phyloP scores from a whole-genome alignment of 2,888 invertebrate species.

The Lithosia quadra region DNA sequence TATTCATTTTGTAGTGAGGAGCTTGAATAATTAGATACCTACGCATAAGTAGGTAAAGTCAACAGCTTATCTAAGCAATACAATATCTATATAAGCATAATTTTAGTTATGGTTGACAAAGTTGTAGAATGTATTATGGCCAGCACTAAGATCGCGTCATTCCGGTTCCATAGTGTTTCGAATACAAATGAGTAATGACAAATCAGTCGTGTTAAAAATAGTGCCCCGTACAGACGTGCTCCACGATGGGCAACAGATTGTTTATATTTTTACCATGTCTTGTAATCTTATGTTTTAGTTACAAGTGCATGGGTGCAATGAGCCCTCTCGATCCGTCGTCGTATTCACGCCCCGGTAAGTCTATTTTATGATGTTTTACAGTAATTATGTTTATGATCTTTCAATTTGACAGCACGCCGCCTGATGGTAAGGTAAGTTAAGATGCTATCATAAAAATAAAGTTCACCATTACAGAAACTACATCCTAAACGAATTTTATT shows the following conservation, averaged over 20 bases:
- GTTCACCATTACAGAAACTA: no score
- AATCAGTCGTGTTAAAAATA: slow-evolving; percentile 20
- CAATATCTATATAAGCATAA: no score
- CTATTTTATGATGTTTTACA: no score
- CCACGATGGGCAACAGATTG: slow-evolving; percentile 39
- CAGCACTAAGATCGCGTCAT: not conserved
- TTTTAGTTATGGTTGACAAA: no score
- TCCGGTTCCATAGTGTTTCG: not conserved
- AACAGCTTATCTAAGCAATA: not conserved
- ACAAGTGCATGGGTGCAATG: slow-evolving; percentile 81
- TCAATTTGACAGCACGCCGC: no score
- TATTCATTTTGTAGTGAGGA: no score
- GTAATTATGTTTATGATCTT: no score
- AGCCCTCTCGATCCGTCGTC: slow-evolving; percentile 94
- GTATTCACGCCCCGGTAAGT: slow-evolving; percentile 92
- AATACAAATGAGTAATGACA: not conserved
- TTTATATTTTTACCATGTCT: slow-evolving; percentile 37
- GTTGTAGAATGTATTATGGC: not conserved
- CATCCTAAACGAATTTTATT: no score
- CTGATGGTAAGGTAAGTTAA: no score
- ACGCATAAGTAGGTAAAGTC: not conserved
- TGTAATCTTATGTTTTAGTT: slow-evolving; percentile 64
- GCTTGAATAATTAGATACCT: no score
- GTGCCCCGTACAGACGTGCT: slow-evolving; percentile 27
- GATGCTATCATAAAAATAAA: no score